phyloP scores from a whole-genome alignment of 2,888 invertebrate species.

The Protonemura montana region DNA sequence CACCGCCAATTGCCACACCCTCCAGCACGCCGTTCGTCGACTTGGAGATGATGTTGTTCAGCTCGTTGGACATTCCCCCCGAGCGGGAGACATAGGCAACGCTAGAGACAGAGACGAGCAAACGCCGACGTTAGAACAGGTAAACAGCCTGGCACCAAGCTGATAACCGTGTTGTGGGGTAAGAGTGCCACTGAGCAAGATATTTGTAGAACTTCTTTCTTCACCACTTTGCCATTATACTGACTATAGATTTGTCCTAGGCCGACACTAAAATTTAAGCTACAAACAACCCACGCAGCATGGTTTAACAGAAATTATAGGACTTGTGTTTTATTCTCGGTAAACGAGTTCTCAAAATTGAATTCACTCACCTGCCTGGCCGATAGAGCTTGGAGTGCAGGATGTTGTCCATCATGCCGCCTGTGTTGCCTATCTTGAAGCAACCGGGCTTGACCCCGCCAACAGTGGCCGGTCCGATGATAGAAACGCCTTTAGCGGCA shows the following conservation, averaged over 20 bases:
- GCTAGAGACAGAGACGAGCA: slow-evolving; percentile 61
- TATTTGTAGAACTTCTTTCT: no score
- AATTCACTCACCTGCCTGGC: slow-evolving; percentile 74
- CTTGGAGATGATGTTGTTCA: slow-evolving; percentile 97
- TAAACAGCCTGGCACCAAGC: no score
- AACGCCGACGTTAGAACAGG: no score
- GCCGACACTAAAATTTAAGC: no score
- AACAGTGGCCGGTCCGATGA: slow-evolving; percentile 94
- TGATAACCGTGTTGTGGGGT: no score
- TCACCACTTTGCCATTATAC: no score
- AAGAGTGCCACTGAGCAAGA: no score
- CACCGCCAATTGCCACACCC: slow-evolving; percentile 96
- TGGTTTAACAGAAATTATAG: no score
- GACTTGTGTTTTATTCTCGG: no score
- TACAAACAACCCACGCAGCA: no score
- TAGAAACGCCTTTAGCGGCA: slow-evolving; percentile 81
- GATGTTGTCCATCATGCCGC: slow-evolving; percentile 99
- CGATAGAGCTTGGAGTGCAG: slow-evolving; percentile 95
- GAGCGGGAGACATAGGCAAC: slow-evolving; percentile 98
- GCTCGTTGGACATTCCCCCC: slow-evolving; percentile 99
- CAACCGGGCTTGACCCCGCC: slow-evolving; percentile 99
- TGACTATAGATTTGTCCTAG: no score
- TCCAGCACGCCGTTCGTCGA: slow-evolving; percentile 97
- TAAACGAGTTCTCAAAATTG: no score
- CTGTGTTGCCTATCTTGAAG: slow-evolving; percentile 99